A percentile compares a stretch with the other conserved stretches of the same genome.
Conservation (phyloP, 2,888 invertebrate genomes). For the Sipunculus nudus region DNA sequence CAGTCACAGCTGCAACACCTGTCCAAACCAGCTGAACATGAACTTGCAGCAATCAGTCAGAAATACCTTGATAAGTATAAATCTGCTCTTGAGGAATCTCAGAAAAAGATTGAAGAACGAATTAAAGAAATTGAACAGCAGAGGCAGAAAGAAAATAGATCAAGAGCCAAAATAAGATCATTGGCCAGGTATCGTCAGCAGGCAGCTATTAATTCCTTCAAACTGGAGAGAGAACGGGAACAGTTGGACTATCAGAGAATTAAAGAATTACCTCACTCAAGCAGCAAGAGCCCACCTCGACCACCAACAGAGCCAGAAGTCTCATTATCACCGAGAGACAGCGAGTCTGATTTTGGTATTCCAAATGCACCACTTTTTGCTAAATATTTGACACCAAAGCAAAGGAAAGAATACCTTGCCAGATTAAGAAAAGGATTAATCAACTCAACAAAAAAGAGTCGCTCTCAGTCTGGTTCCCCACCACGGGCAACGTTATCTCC, state of each 20-base stretch:
- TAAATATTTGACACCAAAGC: constrained; percentile 52
- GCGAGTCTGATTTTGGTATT: too few species aligned
- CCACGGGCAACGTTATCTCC: background rate
- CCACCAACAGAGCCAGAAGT: background rate
- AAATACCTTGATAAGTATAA: constrained; percentile 53
- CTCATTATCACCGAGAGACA: constrained; percentile 2
- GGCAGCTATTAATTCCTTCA: constrained; percentile 60
- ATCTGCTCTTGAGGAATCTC: constrained; percentile 53
- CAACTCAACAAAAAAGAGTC: constrained; percentile 44
- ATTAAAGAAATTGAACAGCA: constrained; percentile 50
- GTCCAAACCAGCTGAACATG: constrained; percentile 21
- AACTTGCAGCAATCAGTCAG: constrained; percentile 41
- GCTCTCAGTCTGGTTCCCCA: constrained; percentile 15
- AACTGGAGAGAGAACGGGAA: constrained; percentile 44
- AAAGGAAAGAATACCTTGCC: constrained; percentile 52
- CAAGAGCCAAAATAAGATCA: constrained; percentile 45
- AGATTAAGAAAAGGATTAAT: constrained; percentile 51
- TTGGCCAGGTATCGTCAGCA: constrained; percentile 44
- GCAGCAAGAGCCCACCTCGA: constrained; percentile 14
- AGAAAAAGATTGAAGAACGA: constrained; percentile 52
- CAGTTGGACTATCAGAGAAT: constrained; percentile 11
- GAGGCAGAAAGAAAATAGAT: constrained; percentile 4
- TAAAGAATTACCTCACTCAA: constrained; percentile 12
- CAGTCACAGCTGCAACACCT: constrained; percentile 22
- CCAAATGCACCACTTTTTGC: too few species aligned